A percentile compares a stretch with the other conserved stretches of the same genome.
phyloP scores from a whole-genome alignment of 2,888 invertebrate genomes.

The Xestia xanthographa region DNA sequence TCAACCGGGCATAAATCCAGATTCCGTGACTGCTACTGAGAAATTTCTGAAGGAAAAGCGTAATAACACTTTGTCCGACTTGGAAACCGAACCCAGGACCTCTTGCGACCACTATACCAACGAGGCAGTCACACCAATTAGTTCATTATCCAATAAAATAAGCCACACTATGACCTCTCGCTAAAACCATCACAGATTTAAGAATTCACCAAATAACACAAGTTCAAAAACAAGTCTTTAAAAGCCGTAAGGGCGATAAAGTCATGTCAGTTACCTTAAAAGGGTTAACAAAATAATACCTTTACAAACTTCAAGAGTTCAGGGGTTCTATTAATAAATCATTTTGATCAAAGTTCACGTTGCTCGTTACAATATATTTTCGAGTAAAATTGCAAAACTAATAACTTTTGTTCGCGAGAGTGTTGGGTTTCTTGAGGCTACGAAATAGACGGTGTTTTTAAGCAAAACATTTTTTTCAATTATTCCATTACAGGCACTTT shows the following conservation, averaged over 20 bases:
- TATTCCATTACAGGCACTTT: no score
- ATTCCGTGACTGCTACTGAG: no score
- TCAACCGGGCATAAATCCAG: no score
- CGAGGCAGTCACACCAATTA: neutral
- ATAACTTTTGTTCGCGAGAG: slow-evolving; percentile 47
- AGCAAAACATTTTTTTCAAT: no score
- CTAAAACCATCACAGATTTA: neutral
- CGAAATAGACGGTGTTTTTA: neutral
- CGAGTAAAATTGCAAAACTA: slow-evolving; percentile 44
- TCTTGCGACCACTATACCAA: no score
- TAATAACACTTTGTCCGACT: no score
- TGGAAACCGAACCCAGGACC: no score
- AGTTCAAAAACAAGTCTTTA: slow-evolving; percentile 15
- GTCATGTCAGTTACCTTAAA: slow-evolving; percentile 38
- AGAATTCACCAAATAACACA: neutral
- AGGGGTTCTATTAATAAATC: slow-evolving; percentile 50
- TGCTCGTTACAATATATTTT: slow-evolving; percentile 47
- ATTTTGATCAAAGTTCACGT: slow-evolving; percentile 56
- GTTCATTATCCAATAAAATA: neutral
- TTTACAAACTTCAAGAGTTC: slow-evolving; percentile 38
- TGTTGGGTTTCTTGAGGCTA: slow-evolving; percentile 23
- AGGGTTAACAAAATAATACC: slow-evolving; percentile 44
- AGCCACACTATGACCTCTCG: no score
- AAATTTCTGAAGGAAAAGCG: no score
- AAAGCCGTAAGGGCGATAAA: slow-evolving; percentile 13